Evolutionary conservation across 2,797 vertebrate genomes (phyloP), one percentile per base, ranked within the genome.

Genomic region (Champsocephalus gunnari): DNA sequence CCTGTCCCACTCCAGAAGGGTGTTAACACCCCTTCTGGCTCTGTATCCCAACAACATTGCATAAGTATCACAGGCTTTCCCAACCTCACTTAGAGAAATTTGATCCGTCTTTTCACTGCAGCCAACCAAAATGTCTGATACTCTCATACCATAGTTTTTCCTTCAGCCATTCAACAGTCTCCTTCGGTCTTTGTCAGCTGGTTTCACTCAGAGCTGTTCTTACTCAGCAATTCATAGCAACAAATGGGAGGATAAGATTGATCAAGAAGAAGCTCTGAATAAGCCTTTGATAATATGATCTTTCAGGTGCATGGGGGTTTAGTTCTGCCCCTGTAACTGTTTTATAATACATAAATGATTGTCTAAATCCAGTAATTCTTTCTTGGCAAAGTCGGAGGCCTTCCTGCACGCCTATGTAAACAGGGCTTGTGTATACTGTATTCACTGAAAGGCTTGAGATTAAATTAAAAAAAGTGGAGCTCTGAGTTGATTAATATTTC

Each of bases 1-100:
- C 90, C 93, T 87, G 78, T 92, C 93, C 94, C 89, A 92, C 86
- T 92, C 83, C 76, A 83, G 79, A 83, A 73, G 58, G 49, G 81
- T 87, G 66, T 90, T 93, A 90, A 95, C 94, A 92, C 92, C 90
- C 91, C 82, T 92, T 90, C 89, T 94, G 93, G 93, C 93, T 88
- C 64, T 56, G 58, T 56, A 69, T 84, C 83, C 85, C 77, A 85
- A 92, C 85, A 88, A 83, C 80, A 87, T 94, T 94, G 73, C 92
- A 89, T 89, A 94, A 93, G 63, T 86, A 71, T 83, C 67, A 34
- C 85, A 84, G 89, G 80, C 87, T 90, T 82, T 93, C 89, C 85
- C 90, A 82, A 77, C 79, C 79, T 81, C 75, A 50, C 79, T 16
- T 61, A 79, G 44, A 87, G 86, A 92, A 91, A 90, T 88, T 43